A percentile compares a stretch with the other conserved stretches of the same genome.
Evolutionary conservation across 2,113 vertebrate genomes (phyloP).

Genomic region (Apus apus): DNA sequence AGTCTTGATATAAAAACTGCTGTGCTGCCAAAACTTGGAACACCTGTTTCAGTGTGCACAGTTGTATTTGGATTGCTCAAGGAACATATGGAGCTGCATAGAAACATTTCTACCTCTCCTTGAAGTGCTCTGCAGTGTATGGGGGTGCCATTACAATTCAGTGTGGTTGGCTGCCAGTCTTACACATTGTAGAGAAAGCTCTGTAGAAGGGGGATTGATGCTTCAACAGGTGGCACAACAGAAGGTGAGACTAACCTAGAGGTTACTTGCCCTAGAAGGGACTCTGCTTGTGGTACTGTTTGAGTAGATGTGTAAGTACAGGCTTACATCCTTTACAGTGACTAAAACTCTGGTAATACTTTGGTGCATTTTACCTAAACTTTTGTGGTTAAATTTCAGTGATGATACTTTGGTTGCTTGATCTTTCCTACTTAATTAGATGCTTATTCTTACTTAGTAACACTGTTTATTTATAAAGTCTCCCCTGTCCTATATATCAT

Average conservation of each 20-base stretch:
- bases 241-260: neutral
- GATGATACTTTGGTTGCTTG: neutral
- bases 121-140: neutral
- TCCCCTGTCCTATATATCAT: rapidly evolving
- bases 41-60: constrained; percentile 15
- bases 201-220: neutral
- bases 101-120: neutral
- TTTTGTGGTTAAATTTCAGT: neutral
- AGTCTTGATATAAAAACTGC: neutral
- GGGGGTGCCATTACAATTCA: neutral
- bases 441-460: neutral
- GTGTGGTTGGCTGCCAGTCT: neutral
- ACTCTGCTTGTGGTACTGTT: neutral
- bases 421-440: neutral
- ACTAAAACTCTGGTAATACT: neutral
- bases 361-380: neutral
- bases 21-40: constrained; percentile 13
- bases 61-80: constrained; percentile 17
- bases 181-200: neutral
- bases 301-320: neutral
- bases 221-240: neutral
- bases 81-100: neutral
- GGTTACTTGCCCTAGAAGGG: neutral
- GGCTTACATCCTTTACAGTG: neutral
- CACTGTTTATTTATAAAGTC: neutral